Conservation (phyloP, 2,797 vertebrate species). For the Anabas testudineus region DNA sequence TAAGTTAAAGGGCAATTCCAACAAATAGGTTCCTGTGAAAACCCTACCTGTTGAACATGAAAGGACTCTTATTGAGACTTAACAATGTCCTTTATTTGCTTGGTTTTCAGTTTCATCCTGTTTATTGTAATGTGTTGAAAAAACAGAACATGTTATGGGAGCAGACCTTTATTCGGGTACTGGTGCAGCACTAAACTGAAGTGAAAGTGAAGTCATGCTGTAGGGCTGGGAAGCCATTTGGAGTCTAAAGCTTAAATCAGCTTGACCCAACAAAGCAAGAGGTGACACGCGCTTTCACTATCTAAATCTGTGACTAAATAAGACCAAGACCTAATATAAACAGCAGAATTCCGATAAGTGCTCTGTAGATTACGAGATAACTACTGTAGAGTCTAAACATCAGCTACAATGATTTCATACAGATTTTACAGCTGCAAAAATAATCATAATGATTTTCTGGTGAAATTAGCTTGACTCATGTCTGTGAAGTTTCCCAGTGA, state of each 20-base stretch:
- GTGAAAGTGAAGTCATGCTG: conserved; percentile 38
- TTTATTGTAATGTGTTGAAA: conserved; percentile 35
- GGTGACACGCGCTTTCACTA: conserved; percentile 18
- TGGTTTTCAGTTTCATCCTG: conserved; percentile 38
- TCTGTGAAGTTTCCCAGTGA: neutral
- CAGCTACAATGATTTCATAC: conserved; percentile 16
- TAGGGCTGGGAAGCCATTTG: conserved; percentile 27
- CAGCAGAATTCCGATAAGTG: conserved; percentile 33
- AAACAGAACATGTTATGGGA: conserved; percentile 29
- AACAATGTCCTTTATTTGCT: conserved; percentile 45
- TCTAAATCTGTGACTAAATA: conserved; percentile 41
- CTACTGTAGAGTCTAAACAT: conserved; percentile 21
- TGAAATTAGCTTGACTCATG: neutral
- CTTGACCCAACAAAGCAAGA: conserved; percentile 43
- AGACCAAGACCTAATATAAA: conserved; percentile 40
- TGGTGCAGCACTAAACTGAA: conserved; percentile 19
- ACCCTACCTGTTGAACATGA: conserved; percentile 58
- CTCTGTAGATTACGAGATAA: neutral
- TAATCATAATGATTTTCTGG: neutral
- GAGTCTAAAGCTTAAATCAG: conserved; percentile 44
- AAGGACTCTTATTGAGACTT: conserved; percentile 30
- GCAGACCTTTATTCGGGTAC: conserved; percentile 14
- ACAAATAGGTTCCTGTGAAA: conserved; percentile 65
- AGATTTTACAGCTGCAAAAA: conserved; percentile 6
- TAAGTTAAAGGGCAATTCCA: conserved; percentile 69